Evolutionary conservation across 2,888 invertebrate species (phyloP), one percentile per base, ranked within the genome.

Genomic region (Parnassius orleans): DNA sequence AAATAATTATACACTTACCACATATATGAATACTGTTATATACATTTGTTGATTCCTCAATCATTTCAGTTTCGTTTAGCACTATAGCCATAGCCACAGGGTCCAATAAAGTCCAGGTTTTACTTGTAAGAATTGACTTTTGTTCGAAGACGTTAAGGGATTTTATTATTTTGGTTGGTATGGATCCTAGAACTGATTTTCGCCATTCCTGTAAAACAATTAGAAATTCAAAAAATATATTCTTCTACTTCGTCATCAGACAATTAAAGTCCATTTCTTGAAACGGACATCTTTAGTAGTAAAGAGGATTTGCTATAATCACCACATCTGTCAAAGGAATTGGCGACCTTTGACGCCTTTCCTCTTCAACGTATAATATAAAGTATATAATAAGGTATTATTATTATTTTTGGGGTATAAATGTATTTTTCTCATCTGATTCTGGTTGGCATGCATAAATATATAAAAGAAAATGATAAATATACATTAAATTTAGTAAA

Each of bases 121-220:
- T 69, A 43, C 71, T 70, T 1, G 63, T 64, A 0, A 63, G 64
- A n/a, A 87, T 12, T 0, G 80, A 65, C 1, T 83, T 69, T 52
- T 74, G 76, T 65, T 87, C 87, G 42, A 77, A 86, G 48, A 77
- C 76, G 42, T 86, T 87, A 47, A 79, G 76, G 0, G 83, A 78
- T 46, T 66, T 74, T 1, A 87, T 79, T 55, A 84, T 80, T 2
- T 83, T 78, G 1, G 81, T 81, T 9, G 78, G 71, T 65, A 87
- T 79, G 0, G 72, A 69, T 3, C 87, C 87, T 1, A 86, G 66
- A 0, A 73, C 70, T 1, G 80, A 72, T 60, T 69, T 64, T 60
- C 86, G 74, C 86, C 86, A 86, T 11, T 77, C 75, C 86, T 86
- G 65, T 2, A 75, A 52, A n/a, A n/a, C n/a, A 46, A 46, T 9